A percentile compares a stretch with the other conserved stretches of the same genome.
These are phyloP conservation scores for Oncorhynchus kisutch DNA, from an alignment of 2,113 vertebrate genomes.

Conservation along the genomic window DNA sequence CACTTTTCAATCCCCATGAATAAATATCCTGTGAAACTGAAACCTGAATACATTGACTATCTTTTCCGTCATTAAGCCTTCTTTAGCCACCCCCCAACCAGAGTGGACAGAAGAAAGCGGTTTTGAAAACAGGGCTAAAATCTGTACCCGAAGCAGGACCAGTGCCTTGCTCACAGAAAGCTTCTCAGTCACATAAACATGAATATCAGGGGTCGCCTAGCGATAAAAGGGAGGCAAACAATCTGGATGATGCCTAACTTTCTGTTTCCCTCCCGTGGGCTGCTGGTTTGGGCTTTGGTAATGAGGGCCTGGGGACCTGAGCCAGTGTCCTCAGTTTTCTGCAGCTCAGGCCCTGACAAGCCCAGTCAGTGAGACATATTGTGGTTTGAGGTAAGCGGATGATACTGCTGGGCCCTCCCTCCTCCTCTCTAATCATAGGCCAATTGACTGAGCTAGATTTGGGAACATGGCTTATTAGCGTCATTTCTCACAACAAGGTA, in stretches of 20 bases:
- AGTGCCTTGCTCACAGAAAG: neutral
- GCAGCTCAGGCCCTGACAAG: slow-evolving; percentile 17
- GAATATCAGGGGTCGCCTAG: slow-evolving; percentile 39
- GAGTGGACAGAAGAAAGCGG: neutral
- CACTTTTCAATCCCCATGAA: neutral
- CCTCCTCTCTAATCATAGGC: slow-evolving; percentile 53
- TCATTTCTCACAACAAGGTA: slow-evolving; percentile 58
- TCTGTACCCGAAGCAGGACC: neutral
- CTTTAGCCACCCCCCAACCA: neutral
- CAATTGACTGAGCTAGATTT: slow-evolving; percentile 69
- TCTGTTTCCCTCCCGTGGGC: slow-evolving; percentile 36
- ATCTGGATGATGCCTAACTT: slow-evolving; percentile 45
- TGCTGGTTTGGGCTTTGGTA: slow-evolving; percentile 35
- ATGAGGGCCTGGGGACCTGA: slow-evolving; percentile 56
- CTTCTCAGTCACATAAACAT: slow-evolving; percentile 28
- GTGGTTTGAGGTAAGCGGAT: slow-evolving; percentile 46
- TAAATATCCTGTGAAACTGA: neutral
- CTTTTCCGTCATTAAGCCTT: neutral
- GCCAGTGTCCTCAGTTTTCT: neutral
- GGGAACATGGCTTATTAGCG: slow-evolving; percentile 63
- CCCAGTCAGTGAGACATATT: slow-evolving; percentile 32
- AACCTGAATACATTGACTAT: neutral
- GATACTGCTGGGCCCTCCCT: slow-evolving; percentile 26
- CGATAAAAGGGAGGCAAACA: slow-evolving; percentile 33
- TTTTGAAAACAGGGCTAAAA: neutral